Percentiles rank a stretch among this genome's conserved stretches.
Evolutionary conservation across 2,113 vertebrate species (phyloP).

Genomic region (Nothocercus julius): DNA sequence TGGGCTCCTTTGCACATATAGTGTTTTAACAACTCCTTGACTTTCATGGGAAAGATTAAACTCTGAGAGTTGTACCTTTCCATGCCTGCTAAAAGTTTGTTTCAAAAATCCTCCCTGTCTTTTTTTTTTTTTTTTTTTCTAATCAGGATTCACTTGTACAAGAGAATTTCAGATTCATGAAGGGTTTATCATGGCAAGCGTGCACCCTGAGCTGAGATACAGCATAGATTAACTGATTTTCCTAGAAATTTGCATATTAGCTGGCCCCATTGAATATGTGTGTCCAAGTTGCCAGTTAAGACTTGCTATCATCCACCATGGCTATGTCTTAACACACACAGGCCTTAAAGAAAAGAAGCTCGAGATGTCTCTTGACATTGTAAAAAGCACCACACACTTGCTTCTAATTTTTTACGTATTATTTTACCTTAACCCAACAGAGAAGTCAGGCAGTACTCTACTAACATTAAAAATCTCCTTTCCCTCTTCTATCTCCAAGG

Average conservation of each 20-base stretch:
- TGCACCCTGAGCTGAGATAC: accelerated
- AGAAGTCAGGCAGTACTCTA: background rate
- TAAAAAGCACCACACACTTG: background rate
- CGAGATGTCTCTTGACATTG: background rate
- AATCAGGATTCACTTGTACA: background rate
- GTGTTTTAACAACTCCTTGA: background rate
- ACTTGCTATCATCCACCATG: background rate
- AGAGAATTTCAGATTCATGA: background rate
- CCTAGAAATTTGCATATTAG: background rate
- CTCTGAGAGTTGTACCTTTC: background rate
- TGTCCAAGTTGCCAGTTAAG: background rate
- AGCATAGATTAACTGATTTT: background rate
- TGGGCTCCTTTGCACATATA: background rate
- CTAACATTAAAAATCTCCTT: background rate
- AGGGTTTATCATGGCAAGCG: background rate
- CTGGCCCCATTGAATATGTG: background rate
- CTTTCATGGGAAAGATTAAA: background rate
- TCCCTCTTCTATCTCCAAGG: background rate
- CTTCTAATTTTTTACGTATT: background rate
- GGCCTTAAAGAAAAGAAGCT: background rate
- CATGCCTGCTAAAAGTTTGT: background rate
- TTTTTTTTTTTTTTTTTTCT: background rate
- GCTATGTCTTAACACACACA: background rate
- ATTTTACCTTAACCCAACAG: background rate
- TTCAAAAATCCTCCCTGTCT: background rate